Conservation (phyloP, 2,113 vertebrate genomes). For the Thunnus thynnus region DNA sequence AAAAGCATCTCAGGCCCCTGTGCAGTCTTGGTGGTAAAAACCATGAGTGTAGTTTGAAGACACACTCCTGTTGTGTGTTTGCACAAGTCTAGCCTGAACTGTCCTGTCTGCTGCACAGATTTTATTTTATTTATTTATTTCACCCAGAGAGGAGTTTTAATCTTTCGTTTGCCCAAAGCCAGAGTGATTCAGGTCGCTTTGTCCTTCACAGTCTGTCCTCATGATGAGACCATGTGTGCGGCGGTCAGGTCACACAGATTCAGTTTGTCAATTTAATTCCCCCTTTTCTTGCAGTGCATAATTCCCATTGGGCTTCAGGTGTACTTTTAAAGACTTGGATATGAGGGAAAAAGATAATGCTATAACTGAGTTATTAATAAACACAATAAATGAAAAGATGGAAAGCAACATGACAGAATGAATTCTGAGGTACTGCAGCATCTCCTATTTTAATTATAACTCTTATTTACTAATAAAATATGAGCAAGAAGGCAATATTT, state of each 20-base stretch:
- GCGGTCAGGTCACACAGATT: conserved; percentile 19
- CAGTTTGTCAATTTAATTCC: neutral
- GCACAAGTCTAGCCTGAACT: conserved; percentile 11
- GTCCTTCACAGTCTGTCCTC: conserved; percentile 59
- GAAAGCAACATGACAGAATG: neutral
- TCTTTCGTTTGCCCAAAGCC: conserved; percentile 65
- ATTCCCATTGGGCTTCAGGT: neutral
- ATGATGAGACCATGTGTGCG: conserved; percentile 8
- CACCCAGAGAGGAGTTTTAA: conserved; percentile 56
- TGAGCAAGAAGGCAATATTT: neutral
- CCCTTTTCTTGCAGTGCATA: neutral
- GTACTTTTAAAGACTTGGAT: too few species aligned
- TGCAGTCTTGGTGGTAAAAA: neutral
- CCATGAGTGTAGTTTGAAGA: neutral
- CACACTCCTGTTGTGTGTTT: neutral
- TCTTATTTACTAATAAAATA: neutral
- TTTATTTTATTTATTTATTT: conserved; percentile 62
- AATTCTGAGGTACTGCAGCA: neutral
- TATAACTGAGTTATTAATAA: neutral
- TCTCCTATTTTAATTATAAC: neutral
- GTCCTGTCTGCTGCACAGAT: conserved; percentile 39
- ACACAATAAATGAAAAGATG: neutral
- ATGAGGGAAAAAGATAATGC: neutral
- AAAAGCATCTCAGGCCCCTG: neutral
- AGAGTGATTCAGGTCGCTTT: conserved; percentile 65